A percentile compares a stretch with the other conserved stretches of the same genome.
These are phyloP conservation scores for Philereme transversata DNA, from an alignment of 2,888 invertebrate genomes.

Conservation along the genomic window DNA sequence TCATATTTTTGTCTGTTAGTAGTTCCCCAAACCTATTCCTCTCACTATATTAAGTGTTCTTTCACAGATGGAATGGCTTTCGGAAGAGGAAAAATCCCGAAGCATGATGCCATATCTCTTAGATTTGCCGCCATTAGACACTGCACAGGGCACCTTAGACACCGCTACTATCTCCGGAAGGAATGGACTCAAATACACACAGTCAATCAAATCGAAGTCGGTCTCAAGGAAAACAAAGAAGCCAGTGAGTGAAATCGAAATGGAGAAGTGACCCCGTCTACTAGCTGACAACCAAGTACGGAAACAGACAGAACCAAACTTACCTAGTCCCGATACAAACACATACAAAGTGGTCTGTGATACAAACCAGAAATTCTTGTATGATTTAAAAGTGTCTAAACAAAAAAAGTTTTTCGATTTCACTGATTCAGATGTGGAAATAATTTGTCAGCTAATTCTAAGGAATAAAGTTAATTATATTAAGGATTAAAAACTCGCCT, in stretches of 20 bases:
- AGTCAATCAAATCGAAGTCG: slow-evolving; percentile 35
- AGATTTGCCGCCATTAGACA: slow-evolving; percentile 67
- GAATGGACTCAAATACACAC: slow-evolving; percentile 35
- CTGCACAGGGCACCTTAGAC: slow-evolving; percentile 33
- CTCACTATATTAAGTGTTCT: slow-evolving; percentile 16
- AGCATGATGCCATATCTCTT: slow-evolving; percentile 79
- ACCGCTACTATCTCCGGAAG: slow-evolving; percentile 40
- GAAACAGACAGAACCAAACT: slow-evolving; percentile 44
- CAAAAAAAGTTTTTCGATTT: slow-evolving; percentile 50
- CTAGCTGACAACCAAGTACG: slow-evolving; percentile 34
- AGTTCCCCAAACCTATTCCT: slow-evolving; percentile 6
- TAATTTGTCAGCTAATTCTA: slow-evolving; percentile 51
- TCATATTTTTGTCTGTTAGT: too few species aligned
- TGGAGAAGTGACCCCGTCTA: slow-evolving; percentile 68
- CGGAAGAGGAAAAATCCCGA: slow-evolving; percentile 72
- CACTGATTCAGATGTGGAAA: slow-evolving; percentile 57
- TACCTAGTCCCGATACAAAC: slow-evolving; percentile 41
- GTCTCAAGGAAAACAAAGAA: slow-evolving; percentile 41
- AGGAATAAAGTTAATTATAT: slow-evolving; percentile 31
- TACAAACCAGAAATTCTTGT: slow-evolving; percentile 53
- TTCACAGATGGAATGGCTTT: slow-evolving; percentile 78
- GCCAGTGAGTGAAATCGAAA: slow-evolving; percentile 50
- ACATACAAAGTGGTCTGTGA: slow-evolving; percentile 57
- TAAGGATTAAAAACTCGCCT: slow-evolving; percentile 32
- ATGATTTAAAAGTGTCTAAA: slow-evolving; percentile 55